Evolutionary conservation across 2,113 vertebrate genomes (phyloP).

Genomic region (Mesembrinibis cayennensis): DNA sequence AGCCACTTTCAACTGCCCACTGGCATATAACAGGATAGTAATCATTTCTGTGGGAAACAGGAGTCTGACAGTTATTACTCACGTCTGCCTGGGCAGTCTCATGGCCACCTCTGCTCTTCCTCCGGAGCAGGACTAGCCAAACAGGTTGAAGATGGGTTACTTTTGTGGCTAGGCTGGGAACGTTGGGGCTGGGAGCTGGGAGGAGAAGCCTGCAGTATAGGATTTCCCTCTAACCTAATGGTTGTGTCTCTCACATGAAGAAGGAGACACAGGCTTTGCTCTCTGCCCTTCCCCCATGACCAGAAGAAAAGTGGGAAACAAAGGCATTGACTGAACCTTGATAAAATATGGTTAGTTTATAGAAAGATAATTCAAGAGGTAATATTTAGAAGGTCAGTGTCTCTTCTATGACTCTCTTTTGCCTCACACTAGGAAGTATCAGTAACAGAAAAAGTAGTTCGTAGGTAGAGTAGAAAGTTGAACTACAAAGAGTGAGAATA

Average conservation of each 20-base stretch:
- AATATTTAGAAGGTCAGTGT: background rate
- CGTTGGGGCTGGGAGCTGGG: background rate
- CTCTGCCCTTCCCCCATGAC: background rate
- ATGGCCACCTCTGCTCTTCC: background rate
- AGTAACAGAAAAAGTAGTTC: background rate
- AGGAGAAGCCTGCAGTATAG: background rate
- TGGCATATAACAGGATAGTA: background rate
- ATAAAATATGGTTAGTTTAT: background rate
- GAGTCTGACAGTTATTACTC: background rate
- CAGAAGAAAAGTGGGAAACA: background rate
- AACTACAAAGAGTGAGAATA: background rate
- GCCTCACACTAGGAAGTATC: background rate
- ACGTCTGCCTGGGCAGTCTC: background rate
- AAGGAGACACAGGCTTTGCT: background rate
- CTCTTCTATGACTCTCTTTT: background rate
- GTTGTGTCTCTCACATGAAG: background rate
- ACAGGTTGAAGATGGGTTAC: background rate
- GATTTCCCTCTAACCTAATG: background rate
- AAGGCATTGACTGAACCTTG: background rate
- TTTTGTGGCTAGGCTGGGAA: background rate
- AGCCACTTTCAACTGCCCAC: background rate
- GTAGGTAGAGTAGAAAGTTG: background rate
- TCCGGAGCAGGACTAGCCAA: accelerated
- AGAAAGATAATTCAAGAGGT: background rate
- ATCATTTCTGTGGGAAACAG: background rate